Conservation (phyloP, 2,113 vertebrate genomes). For the Sapayoa aenigma region DNA sequence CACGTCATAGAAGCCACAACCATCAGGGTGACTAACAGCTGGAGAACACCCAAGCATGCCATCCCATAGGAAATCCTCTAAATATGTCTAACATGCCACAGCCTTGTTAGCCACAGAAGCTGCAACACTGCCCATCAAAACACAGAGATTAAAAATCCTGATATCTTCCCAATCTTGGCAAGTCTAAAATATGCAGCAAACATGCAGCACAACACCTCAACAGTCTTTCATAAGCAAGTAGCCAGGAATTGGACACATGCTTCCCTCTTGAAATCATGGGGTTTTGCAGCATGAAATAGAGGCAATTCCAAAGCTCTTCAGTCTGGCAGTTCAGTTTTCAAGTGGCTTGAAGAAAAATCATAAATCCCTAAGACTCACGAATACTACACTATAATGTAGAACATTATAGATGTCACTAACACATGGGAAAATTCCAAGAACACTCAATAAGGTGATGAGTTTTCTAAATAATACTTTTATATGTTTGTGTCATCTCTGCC, state of each 20-base stretch:
- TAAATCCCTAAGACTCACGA: neutral
- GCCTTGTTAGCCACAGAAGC: neutral
- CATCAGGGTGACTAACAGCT: neutral
- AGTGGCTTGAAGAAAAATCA: neutral
- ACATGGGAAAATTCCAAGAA: neutral
- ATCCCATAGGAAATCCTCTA: neutral
- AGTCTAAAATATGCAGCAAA: neutral
- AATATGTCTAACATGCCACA: fast-evolving
- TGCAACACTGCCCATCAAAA: neutral
- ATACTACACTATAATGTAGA: neutral
- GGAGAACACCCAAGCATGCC: neutral
- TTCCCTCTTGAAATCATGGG: neutral
- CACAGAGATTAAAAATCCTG: neutral
- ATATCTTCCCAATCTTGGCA: neutral
- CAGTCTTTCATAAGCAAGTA: neutral
- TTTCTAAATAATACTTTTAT: neutral
- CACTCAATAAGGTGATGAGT: neutral
- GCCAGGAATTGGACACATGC: neutral
- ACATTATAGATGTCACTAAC: fast-evolving
- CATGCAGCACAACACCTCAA: neutral
- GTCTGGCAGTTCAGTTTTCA: neutral
- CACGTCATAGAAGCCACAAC: neutral
- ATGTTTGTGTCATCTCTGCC: neutral
- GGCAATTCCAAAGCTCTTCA: neutral
- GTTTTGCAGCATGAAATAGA: neutral